Evolutionary conservation across 2,797 vertebrate genomes (phyloP).

Genomic region (Eleutherodactylus coqui): DNA sequence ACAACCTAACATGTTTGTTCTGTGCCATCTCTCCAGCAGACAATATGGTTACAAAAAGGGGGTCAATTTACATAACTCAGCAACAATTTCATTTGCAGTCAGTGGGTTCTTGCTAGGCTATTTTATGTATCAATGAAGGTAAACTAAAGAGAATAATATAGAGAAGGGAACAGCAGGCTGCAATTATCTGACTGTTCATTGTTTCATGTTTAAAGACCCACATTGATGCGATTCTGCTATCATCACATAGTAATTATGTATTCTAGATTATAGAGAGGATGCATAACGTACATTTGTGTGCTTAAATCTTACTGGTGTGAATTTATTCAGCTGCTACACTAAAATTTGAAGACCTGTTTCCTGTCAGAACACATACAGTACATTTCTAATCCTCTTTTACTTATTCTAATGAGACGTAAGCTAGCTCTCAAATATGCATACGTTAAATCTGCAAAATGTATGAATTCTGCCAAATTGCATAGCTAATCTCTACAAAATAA

Average conservation of each 20-base stretch:
- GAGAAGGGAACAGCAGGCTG: neutral
- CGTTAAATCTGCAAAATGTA: constrained; percentile 31
- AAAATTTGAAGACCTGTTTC: constrained; percentile 11
- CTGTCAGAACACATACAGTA: constrained; percentile 34
- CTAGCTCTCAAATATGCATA: constrained; percentile 31
- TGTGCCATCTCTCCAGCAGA: too few relatives aligned
- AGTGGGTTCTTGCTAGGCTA: neutral
- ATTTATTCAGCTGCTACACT: constrained; percentile 16
- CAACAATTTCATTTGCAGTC: neutral
- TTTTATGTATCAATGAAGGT: neutral
- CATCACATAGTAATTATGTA: neutral
- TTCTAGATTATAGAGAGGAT: neutral
- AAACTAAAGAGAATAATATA: neutral
- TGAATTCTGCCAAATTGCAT: constrained; percentile 28
- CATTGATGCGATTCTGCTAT: neutral
- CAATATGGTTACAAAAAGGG: too few relatives aligned
- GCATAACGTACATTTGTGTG: neutral
- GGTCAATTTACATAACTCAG: neutral
- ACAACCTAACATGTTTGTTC: too few relatives aligned
- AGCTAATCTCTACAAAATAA: constrained; percentile 27
- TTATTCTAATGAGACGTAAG: constrained; percentile 16
- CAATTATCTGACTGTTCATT: neutral
- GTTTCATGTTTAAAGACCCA: neutral
- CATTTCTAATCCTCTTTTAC: constrained; percentile 40
- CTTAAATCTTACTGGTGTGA: constrained; percentile 10